phyloP scores from a whole-genome alignment of 2,888 invertebrate species.

The Pycnomerus fuliginosus region DNA sequence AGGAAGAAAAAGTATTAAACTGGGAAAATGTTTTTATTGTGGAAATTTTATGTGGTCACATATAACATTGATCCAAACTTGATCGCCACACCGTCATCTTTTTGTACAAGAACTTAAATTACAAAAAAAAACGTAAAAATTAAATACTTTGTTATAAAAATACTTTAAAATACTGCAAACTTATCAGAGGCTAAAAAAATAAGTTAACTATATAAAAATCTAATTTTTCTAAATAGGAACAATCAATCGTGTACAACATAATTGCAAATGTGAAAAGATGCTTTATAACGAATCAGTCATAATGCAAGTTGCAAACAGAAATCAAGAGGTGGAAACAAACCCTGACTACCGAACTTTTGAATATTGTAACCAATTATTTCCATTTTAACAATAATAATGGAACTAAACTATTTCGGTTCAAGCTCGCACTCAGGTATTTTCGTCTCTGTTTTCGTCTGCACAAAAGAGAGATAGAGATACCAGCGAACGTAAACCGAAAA shows the following conservation, averaged over 20 bases:
- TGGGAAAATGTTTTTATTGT: too few relatives aligned
- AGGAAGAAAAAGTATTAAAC: too few relatives aligned
- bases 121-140: constrained; percentile 13
- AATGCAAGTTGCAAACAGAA: constrained; percentile 5
- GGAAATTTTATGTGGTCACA: too few relatives aligned
- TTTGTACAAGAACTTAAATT: background rate
- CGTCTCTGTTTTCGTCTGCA: background rate
- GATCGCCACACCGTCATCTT: too few relatives aligned
- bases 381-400: background rate
- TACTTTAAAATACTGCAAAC: constrained; percentile 33
- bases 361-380: background rate
- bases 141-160: constrained; percentile 28
- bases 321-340: constrained; percentile 9
- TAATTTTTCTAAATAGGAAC: constrained; percentile 21
- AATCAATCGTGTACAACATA: constrained; percentile 2
- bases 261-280: constrained; percentile 1
- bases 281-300: constrained; percentile 5
- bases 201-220: constrained; percentile 23
- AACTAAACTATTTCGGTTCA: constrained; percentile 1
- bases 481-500: too few relatives aligned
- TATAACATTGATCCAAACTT: too few relatives aligned
- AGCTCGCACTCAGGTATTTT: constrained; percentile 2
- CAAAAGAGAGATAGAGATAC: background rate
- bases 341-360: constrained; percentile 17
- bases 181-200: constrained; percentile 23